phyloP scores from a whole-genome alignment of 1,140 invertebrate genomes.

The Drosophila setifemur region DNA sequence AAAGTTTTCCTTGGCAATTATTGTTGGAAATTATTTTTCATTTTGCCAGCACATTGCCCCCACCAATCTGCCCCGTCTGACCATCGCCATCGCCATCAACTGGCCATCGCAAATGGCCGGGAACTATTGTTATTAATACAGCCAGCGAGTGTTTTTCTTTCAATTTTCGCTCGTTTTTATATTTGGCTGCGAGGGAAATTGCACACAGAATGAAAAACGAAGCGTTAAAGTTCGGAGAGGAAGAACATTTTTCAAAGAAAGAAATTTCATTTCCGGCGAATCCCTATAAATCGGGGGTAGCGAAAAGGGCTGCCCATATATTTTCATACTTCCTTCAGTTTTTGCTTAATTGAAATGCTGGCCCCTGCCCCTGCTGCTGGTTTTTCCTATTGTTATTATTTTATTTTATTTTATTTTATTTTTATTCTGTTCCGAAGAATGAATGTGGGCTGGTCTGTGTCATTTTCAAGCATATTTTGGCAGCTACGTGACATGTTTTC shows the following conservation, averaged over 20 bases:
- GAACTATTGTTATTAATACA: slow-evolving; percentile 74
- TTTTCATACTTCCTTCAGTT: slow-evolving; percentile 28
- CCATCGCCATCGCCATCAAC: slow-evolving; percentile 15
- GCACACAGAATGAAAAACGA: slow-evolving; percentile 52
- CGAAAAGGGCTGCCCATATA: neutral
- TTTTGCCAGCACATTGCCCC: slow-evolving; percentile 33
- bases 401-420: no score
- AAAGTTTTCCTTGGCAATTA: slow-evolving; percentile 74
- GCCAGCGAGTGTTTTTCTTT: slow-evolving; percentile 41
- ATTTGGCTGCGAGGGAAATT: slow-evolving; percentile 42
- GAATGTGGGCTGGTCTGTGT: slow-evolving; percentile 26
- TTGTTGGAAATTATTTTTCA: slow-evolving; percentile 75
- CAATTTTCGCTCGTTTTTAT: slow-evolving; percentile 6
- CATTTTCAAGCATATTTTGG: slow-evolving; percentile 68
- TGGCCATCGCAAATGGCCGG: slow-evolving; percentile 39
- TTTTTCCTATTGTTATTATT: slow-evolving; percentile 9
- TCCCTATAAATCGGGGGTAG: neutral
- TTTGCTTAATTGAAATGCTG: slow-evolving; percentile 71
- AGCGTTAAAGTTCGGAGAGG: slow-evolving; percentile 31
- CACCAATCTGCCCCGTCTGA: neutral
- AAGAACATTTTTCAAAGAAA: slow-evolving; percentile 34
- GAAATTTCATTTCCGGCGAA: slow-evolving; percentile 37
- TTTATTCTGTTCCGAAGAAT: neutral
- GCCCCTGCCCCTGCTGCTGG: slow-evolving; percentile 31
- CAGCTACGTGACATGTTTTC: slow-evolving; percentile 63